These are phyloP conservation scores for Aphelinus certus DNA, from an alignment of 1,140 invertebrate genomes.

Conservation along the genomic window DNA sequence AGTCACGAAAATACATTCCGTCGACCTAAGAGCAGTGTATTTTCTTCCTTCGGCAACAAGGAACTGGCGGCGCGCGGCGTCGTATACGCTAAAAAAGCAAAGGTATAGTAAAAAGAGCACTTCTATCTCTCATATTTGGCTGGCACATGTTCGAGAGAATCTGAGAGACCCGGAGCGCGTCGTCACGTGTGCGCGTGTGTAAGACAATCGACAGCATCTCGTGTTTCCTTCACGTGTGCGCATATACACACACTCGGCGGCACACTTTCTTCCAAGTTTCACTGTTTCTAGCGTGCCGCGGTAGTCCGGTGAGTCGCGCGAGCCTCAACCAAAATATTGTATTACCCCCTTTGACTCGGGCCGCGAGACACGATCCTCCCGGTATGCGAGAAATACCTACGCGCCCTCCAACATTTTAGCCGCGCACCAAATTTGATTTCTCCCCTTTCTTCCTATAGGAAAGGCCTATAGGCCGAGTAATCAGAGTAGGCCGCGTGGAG, in stretches of 20 bases:
- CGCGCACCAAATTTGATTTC: not conserved
- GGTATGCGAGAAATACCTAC: not conserved
- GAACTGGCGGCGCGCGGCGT: too few relatives aligned
- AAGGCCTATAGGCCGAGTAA: not conserved
- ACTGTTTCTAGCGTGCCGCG: not conserved
- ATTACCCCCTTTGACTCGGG: conserved; percentile 52
- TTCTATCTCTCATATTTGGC: too few relatives aligned
- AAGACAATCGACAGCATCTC: conserved; percentile 1
- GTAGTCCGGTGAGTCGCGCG: conserved; percentile 31
- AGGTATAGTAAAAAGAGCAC: too few relatives aligned
- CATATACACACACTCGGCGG: conserved; percentile 10
- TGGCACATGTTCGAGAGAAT: too few relatives aligned
- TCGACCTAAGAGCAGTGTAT: too few relatives aligned
- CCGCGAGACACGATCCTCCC: conserved; percentile 31
- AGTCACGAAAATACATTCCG: too few relatives aligned
- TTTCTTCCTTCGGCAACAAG: too few relatives aligned
- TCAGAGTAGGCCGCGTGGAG: not conserved
- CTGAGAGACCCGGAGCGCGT: too few relatives aligned
- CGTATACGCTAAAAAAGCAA: too few relatives aligned
- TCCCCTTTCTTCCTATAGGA: not conserved
- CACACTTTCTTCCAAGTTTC: conserved; percentile 28
- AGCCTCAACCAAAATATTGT: conserved; percentile 49
- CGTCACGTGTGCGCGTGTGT: too few relatives aligned
- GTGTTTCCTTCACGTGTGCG: conserved; percentile 20
- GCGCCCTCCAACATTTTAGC: not conserved